Evolutionary conservation across 1,140 invertebrate species (phyloP).

Genomic region (Panulirus ornatus): DNA sequence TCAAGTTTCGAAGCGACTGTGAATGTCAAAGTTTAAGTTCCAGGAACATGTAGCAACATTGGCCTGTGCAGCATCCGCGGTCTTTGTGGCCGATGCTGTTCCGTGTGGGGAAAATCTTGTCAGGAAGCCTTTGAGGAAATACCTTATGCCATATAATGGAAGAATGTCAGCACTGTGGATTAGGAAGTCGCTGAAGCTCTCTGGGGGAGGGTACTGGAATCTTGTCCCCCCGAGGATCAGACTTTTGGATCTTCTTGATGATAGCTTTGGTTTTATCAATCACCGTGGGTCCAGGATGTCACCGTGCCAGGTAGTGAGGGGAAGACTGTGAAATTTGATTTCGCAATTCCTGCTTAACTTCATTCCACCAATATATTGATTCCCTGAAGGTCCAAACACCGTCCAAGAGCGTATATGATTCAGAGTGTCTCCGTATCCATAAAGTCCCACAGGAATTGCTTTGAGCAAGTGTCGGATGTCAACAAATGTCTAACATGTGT

Average conservation of each 20-base stretch:
- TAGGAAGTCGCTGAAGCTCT: slow-evolving; percentile 40
- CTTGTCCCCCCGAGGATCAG: slow-evolving; percentile 3
- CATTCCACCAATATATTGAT: no score
- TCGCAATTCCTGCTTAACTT: neutral
- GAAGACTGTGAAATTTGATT: slow-evolving; percentile 3
- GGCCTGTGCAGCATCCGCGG: neutral
- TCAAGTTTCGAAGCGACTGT: neutral
- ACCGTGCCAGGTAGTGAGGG: neutral
- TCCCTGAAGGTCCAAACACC: neutral
- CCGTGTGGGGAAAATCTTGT: slow-evolving; percentile 26
- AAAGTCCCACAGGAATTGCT: neutral
- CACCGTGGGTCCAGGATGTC: neutral
- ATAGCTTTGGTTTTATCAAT: neutral
- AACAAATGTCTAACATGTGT: neutral
- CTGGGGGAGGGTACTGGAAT: slow-evolving; percentile 4
- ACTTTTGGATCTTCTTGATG: neutral
- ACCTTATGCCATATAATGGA: slow-evolving; percentile 59
- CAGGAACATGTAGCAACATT: slow-evolving; percentile 24
- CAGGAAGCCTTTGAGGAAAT: slow-evolving; percentile 50
- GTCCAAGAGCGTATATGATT: neutral
- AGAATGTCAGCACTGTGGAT: slow-evolving; percentile 49
- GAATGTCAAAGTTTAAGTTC: neutral
- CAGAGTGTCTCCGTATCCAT: neutral
- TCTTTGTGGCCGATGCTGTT: slow-evolving; percentile 1
- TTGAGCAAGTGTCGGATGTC: slow-evolving; percentile 23